Conservation (phyloP, 2,888 invertebrate genomes). For the Conchocele bisecta region DNA sequence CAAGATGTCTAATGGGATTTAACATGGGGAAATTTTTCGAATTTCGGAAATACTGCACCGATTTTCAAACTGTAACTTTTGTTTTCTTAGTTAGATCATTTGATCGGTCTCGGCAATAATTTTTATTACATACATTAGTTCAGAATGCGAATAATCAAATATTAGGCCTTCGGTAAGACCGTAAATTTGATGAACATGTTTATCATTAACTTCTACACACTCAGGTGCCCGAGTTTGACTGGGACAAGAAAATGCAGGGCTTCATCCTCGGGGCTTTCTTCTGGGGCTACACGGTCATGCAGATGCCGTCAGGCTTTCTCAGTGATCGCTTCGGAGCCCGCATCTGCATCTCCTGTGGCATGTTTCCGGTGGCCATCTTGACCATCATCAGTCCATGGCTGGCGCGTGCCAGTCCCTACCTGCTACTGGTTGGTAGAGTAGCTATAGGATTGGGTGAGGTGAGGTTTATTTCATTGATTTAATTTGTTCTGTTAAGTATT, state of each 20-base stretch:
- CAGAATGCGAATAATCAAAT: too few species aligned
- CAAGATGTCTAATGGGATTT: too few species aligned
- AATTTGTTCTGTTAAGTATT: too few species aligned
- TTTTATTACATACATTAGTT: not conserved
- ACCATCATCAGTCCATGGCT: constrained; percentile 64
- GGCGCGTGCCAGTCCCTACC: constrained; percentile 66
- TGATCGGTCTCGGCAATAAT: too few species aligned
- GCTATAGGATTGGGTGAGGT: constrained; percentile 72
- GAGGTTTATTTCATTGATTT: constrained; percentile 2
- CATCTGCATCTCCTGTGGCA: constrained; percentile 61
- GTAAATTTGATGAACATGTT: not conserved
- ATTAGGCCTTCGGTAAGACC: too few species aligned
- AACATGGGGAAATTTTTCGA: too few species aligned
- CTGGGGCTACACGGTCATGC: constrained; percentile 75
- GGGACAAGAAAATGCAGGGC: constrained; percentile 68
- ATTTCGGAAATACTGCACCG: too few species aligned
- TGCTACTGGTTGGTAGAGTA: constrained; percentile 63
- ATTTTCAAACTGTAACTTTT: too few species aligned
- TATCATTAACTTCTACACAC: constrained; percentile 12
- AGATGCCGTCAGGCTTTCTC: constrained; percentile 71
- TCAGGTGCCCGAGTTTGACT: constrained; percentile 65
- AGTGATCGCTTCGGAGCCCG: constrained; percentile 70
- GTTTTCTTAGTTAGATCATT: too few species aligned
- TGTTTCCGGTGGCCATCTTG: constrained; percentile 67
- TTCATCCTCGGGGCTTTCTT: constrained; percentile 73